Evolutionary conservation across 1,140 invertebrate species (phyloP), one percentile per base, ranked within the genome.

Genomic region (Neodiprion virginianus): DNA sequence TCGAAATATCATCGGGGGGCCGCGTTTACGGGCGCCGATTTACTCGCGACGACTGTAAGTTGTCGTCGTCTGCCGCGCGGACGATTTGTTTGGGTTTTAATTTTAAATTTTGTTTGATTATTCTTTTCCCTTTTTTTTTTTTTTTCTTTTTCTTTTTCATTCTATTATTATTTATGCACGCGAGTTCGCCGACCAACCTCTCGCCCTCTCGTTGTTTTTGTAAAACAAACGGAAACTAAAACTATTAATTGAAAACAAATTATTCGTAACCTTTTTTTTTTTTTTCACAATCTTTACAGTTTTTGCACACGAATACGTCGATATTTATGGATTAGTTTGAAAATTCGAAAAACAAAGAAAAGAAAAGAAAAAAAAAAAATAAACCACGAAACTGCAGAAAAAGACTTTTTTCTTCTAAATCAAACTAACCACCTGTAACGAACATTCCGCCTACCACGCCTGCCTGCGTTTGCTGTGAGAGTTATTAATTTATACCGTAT

Each of bases 1-100:
- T 88, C 80, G 82, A 88, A 89, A 81, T 89, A 89, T 77, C 84
- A 84, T 73, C 82, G 72, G 68, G 17, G 70, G 12, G 23, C 73
- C 75, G 78, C 21, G 80, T 86, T 40, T 84, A 84, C 40, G 76
- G 53, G 53, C n/a, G 8, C 11, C 11, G n/a, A 61, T 61, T 14
- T 61, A 61, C 28, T 40, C 28, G 11, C 53, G 53, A 17, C 53
- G 53, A 61, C 53, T 61, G 53, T 61, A 61, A 61, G 53, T 61
- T 61, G 53, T 17, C 53, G 53, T 17, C 53, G 53, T 61, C 11
- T 14, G 28, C 28, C 28, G 28, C 28, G 28, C 53, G 53, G 53
- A 40, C 28, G 2, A 40, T 40, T 40, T 40, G 28, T 40, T 40
- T 40, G 28, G 28, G 28, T 40, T 40, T 40, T 40, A 40, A 40